These are phyloP conservation scores for Sycophila texana DNA, from an alignment of 2,888 invertebrate species.

Conservation along the genomic window DNA sequence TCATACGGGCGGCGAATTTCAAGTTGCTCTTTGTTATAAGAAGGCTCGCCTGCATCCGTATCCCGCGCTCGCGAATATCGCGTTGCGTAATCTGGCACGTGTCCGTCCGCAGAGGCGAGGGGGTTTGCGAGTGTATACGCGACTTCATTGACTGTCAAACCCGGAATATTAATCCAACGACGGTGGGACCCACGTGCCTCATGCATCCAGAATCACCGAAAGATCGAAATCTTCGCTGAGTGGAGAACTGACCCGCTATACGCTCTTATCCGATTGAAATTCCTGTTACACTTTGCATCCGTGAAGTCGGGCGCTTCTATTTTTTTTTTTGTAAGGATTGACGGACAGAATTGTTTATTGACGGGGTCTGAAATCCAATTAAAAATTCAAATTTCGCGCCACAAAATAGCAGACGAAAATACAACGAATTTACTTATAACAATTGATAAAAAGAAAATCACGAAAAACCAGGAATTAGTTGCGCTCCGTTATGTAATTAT, in stretches of 20 bases:
- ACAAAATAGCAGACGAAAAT: too few species aligned
- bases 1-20: too few species aligned
- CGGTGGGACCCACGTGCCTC: background rate
- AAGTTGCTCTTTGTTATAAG: too few species aligned
- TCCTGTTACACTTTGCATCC: background rate
- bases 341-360: background rate
- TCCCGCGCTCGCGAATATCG: background rate
- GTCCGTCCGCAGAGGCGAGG: background rate
- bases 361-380: too few species aligned
- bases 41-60: too few species aligned
- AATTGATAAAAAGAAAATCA: too few species aligned
- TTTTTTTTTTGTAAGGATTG: background rate
- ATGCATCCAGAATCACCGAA: constrained; percentile 32
- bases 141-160: constrained; percentile 46
- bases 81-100: constrained; percentile 35
- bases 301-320: background rate
- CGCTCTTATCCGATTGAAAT: constrained; percentile 25
- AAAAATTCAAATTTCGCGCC: too few species aligned
- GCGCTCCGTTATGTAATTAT: too few species aligned
- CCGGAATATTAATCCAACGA: constrained; percentile 39
- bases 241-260: background rate
- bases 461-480: too few species aligned
- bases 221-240: background rate
- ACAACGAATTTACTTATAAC: too few species aligned
- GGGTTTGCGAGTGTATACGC: background rate